phyloP scores from a whole-genome alignment of 2,797 vertebrate genomes.

The Malacoraja senta region DNA sequence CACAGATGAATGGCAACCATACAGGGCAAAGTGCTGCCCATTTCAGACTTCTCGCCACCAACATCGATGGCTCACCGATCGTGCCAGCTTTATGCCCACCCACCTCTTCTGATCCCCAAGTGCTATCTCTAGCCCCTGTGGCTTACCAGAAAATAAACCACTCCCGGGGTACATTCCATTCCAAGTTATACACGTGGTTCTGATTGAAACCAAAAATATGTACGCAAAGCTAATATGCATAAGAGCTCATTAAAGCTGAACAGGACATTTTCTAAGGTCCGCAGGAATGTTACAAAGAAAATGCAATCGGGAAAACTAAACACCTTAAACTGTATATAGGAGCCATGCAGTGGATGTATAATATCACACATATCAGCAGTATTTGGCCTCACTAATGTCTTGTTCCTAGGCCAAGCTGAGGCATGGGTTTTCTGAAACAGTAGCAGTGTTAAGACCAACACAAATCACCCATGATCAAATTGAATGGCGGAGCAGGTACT shows the following conservation, averaged over 20 bases:
- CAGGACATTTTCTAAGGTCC: background rate
- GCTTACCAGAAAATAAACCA: conserved; percentile 35
- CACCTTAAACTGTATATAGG: background rate
- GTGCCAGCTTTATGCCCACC: conserved; percentile 29
- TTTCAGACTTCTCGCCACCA: background rate
- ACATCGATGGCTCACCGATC: background rate
- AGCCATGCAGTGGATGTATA: background rate
- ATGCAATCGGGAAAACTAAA: background rate
- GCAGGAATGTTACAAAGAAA: background rate
- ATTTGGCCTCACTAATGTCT: background rate
- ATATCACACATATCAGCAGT: background rate
- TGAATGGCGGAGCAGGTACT: too few relatives aligned
- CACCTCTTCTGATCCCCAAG: background rate
- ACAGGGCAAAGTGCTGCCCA: background rate
- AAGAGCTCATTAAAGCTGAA: background rate
- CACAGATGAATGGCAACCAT: background rate
- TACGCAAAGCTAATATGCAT: background rate
- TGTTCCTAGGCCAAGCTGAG: background rate
- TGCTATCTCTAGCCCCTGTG: conserved; percentile 6
- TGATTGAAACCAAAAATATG: conserved; percentile 21
- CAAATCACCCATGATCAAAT: too few relatives aligned
- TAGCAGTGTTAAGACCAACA: background rate
- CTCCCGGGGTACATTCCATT: background rate
- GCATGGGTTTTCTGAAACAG: background rate
- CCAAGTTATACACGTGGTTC: conserved; percentile 19